These are phyloP conservation scores for Limulus polyphemus DNA, from an alignment of 2,888 invertebrate species.

Conservation along the genomic window DNA sequence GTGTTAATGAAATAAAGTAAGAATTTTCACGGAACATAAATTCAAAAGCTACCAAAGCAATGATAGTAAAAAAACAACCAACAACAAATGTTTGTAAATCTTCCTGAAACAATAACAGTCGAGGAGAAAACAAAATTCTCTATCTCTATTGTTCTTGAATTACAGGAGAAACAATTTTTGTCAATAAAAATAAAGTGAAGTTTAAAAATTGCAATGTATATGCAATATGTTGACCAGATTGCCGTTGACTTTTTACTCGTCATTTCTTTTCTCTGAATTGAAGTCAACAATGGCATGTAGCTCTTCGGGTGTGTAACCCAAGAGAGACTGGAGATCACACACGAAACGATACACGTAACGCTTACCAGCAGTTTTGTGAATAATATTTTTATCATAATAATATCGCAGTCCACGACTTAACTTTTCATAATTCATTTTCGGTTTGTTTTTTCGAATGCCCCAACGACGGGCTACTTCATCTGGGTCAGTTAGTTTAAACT, in stretches of 20 bases:
- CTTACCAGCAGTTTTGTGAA: conserved; percentile 97
- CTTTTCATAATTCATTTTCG: conserved; percentile 99
- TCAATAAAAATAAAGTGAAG: no score
- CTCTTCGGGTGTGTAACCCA: conserved; percentile 92
- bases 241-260: conserved; percentile 44
- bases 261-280: conserved; percentile 89
- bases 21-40: no score
- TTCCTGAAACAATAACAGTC: no score
- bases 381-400: conserved; percentile 98
- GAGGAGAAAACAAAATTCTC: no score
- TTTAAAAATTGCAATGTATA: no score
- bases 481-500: conserved; percentile 94
- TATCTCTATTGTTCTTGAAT: no score
- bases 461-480: conserved; percentile 92
- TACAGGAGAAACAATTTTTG: no score
- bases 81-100: no score
- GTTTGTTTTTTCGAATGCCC: conserved; percentile 81
- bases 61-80: no score
- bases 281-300: conserved; percentile 90
- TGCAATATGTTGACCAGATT: no score
- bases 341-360: conserved; percentile 98
- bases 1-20: no score
- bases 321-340: conserved; percentile 86
- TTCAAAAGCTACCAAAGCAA: no score
- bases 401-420: conserved; percentile 89